Conservation (phyloP, 2,113 vertebrate species). For the Ctenodactylus gundi region DNA sequence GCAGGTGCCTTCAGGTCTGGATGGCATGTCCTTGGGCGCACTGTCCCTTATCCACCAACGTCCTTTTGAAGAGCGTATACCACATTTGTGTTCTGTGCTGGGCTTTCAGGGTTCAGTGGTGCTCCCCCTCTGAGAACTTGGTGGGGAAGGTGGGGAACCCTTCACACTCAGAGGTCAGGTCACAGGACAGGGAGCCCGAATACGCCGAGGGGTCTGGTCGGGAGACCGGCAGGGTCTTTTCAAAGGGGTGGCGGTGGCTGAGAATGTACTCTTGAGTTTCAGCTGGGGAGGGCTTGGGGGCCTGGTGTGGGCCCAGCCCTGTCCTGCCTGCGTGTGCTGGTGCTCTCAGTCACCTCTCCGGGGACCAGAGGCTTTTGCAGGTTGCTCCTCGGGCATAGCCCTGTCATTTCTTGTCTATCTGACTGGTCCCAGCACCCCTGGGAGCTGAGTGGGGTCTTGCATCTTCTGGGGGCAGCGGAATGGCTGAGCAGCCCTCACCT, state of each 20-base stretch:
- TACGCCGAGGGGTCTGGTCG: neutral
- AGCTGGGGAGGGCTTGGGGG: neutral
- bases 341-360: accelerated
- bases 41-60: neutral
- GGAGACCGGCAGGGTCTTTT: neutral
- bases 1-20: accelerated
- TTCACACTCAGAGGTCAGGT: neutral
- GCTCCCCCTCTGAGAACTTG: neutral
- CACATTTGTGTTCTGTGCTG: too few relatives aligned
- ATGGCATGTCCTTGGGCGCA: accelerated
- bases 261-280: neutral
- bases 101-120: neutral
- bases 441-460: neutral
- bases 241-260: neutral
- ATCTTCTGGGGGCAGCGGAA: neutral
- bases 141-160: neutral
- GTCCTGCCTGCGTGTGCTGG: neutral
- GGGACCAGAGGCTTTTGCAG: neutral
- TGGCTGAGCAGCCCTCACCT: neutral
- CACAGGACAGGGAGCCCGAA: neutral
- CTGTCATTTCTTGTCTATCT: neutral
- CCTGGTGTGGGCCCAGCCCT: neutral
- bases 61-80: neutral
- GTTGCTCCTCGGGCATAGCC: neutral
- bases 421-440: neutral